Percentiles rank a stretch among this genome's conserved stretches.
Evolutionary conservation across 2,888 invertebrate genomes (phyloP).

Genomic region (Caenorhabditis sinica): DNA sequence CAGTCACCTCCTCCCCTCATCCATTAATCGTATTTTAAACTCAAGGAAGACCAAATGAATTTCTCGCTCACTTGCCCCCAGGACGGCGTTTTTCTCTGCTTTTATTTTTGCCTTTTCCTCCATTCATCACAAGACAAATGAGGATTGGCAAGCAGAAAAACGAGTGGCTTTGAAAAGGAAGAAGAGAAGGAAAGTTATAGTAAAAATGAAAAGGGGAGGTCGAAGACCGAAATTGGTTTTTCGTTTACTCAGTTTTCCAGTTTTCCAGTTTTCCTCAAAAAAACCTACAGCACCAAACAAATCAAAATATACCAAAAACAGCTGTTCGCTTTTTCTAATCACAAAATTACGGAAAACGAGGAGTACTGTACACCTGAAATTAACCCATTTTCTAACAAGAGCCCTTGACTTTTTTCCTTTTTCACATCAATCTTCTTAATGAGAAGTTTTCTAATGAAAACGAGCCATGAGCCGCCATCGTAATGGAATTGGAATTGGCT

Average conservation of each 20-base stretch:
- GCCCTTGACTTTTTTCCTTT: not conserved
- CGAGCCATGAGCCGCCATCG: slow-evolving; percentile 28
- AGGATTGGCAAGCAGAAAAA: slow-evolving; percentile 53
- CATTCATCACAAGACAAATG: slow-evolving; percentile 64
- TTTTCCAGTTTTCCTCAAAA: slow-evolving; percentile 2
- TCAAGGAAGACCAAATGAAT: slow-evolving; percentile 51
- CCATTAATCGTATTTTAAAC: slow-evolving; percentile 67
- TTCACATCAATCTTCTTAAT: slow-evolving; percentile 50
- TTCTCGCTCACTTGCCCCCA: slow-evolving; percentile 35
- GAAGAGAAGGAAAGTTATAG: slow-evolving; percentile 49
- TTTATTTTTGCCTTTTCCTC: slow-evolving; percentile 63
- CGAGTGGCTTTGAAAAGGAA: slow-evolving; percentile 37
- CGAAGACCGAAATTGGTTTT: slow-evolving; percentile 53
- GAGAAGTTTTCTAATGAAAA: slow-evolving; percentile 59
- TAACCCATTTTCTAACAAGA: not conserved
- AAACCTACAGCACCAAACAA: not conserved
- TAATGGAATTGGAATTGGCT: slow-evolving; percentile 54
- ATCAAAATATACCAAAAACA: not conserved
- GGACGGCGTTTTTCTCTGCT: slow-evolving; percentile 24
- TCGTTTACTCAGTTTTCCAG: slow-evolving; percentile 9
- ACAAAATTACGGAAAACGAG: not conserved
- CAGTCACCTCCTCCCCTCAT: slow-evolving; percentile 54
- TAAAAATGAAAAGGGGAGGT: slow-evolving; percentile 43
- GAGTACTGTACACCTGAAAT: not conserved
- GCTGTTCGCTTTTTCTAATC: not conserved